Evolutionary conservation across 2,888 invertebrate genomes (phyloP).

Genomic region (Ophion slaviceki): DNA sequence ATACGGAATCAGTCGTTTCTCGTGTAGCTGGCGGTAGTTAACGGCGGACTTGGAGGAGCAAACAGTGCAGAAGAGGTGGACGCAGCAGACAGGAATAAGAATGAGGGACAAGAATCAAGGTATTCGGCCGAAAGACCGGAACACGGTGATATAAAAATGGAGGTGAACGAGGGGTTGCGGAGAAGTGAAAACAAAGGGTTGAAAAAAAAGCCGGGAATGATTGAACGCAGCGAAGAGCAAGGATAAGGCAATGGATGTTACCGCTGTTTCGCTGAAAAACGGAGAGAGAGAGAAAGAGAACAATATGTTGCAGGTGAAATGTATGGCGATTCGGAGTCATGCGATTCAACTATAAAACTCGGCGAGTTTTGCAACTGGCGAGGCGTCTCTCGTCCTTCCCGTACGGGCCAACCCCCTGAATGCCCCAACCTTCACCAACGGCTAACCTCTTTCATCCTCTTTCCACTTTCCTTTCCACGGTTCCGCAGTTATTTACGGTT

Average conservation of each 20-base stretch:
- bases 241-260: constrained; percentile 56
- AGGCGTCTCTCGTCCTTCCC: constrained; percentile 78
- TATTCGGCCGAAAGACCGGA: constrained; percentile 33
- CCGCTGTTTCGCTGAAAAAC: constrained; percentile 52
- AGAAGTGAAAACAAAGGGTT: constrained; percentile 67
- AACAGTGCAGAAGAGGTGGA: constrained; percentile 47
- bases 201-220: constrained; percentile 64
- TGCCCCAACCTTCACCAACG: constrained; percentile 29
- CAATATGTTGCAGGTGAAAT: constrained; percentile 73
- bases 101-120: constrained; percentile 46
- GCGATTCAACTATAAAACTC: constrained; percentile 84
- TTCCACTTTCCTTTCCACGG: constrained; percentile 77
- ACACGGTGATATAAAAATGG: constrained; percentile 80
- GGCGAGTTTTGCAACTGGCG: constrained; percentile 82
- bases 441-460: constrained; percentile 65
- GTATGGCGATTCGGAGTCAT: constrained; percentile 83
- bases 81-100: constrained; percentile 37
- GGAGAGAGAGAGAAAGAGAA: constrained; percentile 67
- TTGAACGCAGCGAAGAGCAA: constrained; percentile 54
- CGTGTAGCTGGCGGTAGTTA: constrained; percentile 62
- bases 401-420: constrained; percentile 56
- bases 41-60: constrained; percentile 20
- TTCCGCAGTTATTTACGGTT: constrained; percentile 83
- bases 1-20: constrained; percentile 80
- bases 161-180: constrained; percentile 57